phyloP scores from a whole-genome alignment of 2,113 vertebrate genomes.

The Panthera tigris region DNA sequence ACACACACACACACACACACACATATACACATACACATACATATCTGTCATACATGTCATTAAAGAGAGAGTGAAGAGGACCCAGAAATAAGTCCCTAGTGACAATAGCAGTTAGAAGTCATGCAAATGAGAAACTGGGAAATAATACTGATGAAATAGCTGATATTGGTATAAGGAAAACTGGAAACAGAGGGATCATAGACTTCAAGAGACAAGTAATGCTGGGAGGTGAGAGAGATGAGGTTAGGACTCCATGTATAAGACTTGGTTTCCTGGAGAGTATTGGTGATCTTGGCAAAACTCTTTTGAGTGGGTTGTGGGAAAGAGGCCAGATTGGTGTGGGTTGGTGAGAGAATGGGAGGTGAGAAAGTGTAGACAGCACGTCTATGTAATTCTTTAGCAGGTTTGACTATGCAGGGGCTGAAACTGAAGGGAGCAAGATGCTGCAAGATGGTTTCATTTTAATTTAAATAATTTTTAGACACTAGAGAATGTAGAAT shows the following conservation, averaged over 20 bases:
- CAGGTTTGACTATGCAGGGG: background rate
- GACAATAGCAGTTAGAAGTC: background rate
- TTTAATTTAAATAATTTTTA: background rate
- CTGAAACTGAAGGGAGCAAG: background rate
- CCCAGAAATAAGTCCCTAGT: background rate
- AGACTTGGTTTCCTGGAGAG: background rate
- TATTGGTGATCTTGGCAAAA: background rate
- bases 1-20: background rate
- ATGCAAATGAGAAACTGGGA: background rate
- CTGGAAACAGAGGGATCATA: background rate
- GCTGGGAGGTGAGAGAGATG: background rate
- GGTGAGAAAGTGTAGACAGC: background rate
- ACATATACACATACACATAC: background rate
- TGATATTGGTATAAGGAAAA: background rate
- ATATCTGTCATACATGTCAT: background rate
- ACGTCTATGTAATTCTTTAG: background rate
- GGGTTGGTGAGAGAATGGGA: background rate
- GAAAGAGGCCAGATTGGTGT: background rate
- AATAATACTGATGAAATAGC: background rate
- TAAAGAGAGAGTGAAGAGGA: background rate
- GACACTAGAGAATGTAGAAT: background rate
- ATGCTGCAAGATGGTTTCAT: background rate
- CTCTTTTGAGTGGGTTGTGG: background rate
- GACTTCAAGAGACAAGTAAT: background rate
- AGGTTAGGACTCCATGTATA: background rate